These are phyloP conservation scores for Eptatretus burgeri DNA, from an alignment of 2,113 vertebrate genomes.

Conservation along the genomic window DNA sequence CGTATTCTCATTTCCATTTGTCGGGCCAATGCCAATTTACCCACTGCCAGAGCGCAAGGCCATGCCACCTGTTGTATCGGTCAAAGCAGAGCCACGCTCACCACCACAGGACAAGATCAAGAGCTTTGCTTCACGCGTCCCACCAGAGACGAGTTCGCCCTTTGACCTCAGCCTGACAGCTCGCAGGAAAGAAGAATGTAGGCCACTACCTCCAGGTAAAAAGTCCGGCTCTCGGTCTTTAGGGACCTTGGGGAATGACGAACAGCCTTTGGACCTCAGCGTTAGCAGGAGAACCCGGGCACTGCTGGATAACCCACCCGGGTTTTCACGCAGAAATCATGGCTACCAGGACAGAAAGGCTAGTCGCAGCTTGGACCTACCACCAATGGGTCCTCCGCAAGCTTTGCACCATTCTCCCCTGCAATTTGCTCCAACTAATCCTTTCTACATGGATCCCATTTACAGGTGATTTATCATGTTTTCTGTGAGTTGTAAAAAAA, in stretches of 20 bases:
- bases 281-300: slow-evolving; percentile 51
- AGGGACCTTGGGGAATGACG: slow-evolving; percentile 24
- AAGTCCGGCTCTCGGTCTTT: slow-evolving; percentile 17
- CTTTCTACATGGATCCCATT: slow-evolving; percentile 98
- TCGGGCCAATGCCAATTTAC: slow-evolving; percentile 75
- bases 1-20: slow-evolving; percentile 82
- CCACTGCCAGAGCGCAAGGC: slow-evolving; percentile 44
- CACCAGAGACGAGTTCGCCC: slow-evolving; percentile 28
- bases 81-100: slow-evolving; percentile 80
- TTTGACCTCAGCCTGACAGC: slow-evolving; percentile 65
- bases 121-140: neutral
- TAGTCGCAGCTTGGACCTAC: slow-evolving; percentile 26
- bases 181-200: slow-evolving; percentile 69
- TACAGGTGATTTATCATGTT: slow-evolving; percentile 85
- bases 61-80: slow-evolving; percentile 55
- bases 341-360: slow-evolving; percentile 39
- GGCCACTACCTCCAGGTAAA: slow-evolving; percentile 20
- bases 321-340: slow-evolving; percentile 52
- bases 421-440: slow-evolving; percentile 87
- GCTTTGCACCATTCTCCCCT: slow-evolving; percentile 52
- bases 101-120: slow-evolving; percentile 17
- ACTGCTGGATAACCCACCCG: slow-evolving; percentile 21
- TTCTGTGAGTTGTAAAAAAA: slow-evolving; percentile 7
- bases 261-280: slow-evolving; percentile 85
- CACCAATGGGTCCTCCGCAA: slow-evolving; percentile 31